These are phyloP conservation scores for Drosophila sucinea DNA, from an alignment of 1,140 invertebrate species.

Conservation along the genomic window DNA sequence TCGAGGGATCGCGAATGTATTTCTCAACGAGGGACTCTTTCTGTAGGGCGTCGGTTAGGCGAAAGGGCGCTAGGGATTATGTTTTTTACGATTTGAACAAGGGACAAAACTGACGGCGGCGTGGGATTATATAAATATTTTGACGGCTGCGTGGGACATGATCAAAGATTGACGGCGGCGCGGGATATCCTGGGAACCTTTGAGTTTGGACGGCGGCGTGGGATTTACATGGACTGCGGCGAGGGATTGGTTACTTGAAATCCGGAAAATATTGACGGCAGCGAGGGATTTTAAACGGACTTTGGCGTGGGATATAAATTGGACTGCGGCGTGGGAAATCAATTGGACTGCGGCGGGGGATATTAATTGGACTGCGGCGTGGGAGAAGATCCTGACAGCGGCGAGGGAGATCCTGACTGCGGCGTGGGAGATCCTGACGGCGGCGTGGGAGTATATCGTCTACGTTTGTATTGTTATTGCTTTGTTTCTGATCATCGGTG, in stretches of 20 bases:
- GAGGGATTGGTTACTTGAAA: conserved; percentile 27
- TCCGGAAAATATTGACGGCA: conserved; percentile 28
- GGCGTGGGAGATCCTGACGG: conserved; percentile 52
- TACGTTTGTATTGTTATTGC: conserved; percentile 15
- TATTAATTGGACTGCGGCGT: not conserved
- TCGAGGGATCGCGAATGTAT: not conserved
- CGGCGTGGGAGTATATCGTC: conserved; percentile 38
- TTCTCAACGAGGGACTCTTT: conserved; percentile 45
- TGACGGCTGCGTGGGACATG: too few species aligned
- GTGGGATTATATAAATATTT: conserved; percentile 19
- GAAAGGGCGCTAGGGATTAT: conserved; percentile 50
- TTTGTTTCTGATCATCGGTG: conserved; percentile 56
- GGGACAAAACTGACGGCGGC: conserved; percentile 9
- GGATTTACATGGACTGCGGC: conserved; percentile 14
- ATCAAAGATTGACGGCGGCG: not conserved
- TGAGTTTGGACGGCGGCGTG: not conserved
- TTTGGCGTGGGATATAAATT: conserved; percentile 24
- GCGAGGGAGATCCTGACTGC: conserved; percentile 59
- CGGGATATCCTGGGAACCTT: not conserved
- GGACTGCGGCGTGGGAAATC: conserved; percentile 47
- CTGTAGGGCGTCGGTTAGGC: conserved; percentile 57
- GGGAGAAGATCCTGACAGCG: conserved; percentile 32
- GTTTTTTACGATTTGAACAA: conserved; percentile 13
- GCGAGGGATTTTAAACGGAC: conserved; percentile 26
- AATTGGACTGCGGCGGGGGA: conserved; percentile 45